Evolutionary conservation across 2,113 vertebrate species (phyloP), one percentile per base, ranked within the genome.

Genomic region (Ivindomyrus marchei): DNA sequence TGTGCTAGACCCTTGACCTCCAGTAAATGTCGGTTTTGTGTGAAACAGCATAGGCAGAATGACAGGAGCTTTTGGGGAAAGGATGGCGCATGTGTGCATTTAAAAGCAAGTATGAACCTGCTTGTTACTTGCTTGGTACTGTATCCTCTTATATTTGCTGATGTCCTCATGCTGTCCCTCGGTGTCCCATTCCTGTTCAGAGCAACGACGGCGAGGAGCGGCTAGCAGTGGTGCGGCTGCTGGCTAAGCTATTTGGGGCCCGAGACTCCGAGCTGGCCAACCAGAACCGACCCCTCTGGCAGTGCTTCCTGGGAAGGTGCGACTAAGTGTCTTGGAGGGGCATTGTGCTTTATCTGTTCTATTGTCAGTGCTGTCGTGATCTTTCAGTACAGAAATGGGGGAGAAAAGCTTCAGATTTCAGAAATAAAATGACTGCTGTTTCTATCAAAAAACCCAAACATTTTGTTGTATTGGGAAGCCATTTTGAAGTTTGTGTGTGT

Each of bases 201-300:
- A 99, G 98, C 94, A 99, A 99, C 90, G 98, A 99, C 91, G 98
- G 98, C 83, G 98, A 99, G 94, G 98, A 99, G 90, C 97, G 98
- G 83, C 95, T 99, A 90, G 98, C 98, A 92, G 98, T 99, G 89
- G 98, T 99, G 90, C 96, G 98, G 85, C 96, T 99, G 93, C 92
- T 99, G 77, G 98, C 98, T 17, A 99, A 99, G 94, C 94, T 99
- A 89, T 99, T 99, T 94, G 98, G 98, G 42, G 98, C 97, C 93
- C 99, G 98, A 96, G 98, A 99, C 96, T 99, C 98, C 1, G 98
- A 99, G 92, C 96, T 99, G 90, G 98, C 98, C 88, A 98, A 97
- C 0, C 98, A 99, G 91, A 99, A 99, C 94, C 96, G 98, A 91
- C 98, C 98, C 1, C 97, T 99, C 89, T 99, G 98, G 98, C 98